A percentile compares a stretch with the other conserved stretches of the same genome.
These are phyloP conservation scores for Lichenostomus cassidix DNA, from an alignment of 2,113 vertebrate genomes.

Conservation along the genomic window DNA sequence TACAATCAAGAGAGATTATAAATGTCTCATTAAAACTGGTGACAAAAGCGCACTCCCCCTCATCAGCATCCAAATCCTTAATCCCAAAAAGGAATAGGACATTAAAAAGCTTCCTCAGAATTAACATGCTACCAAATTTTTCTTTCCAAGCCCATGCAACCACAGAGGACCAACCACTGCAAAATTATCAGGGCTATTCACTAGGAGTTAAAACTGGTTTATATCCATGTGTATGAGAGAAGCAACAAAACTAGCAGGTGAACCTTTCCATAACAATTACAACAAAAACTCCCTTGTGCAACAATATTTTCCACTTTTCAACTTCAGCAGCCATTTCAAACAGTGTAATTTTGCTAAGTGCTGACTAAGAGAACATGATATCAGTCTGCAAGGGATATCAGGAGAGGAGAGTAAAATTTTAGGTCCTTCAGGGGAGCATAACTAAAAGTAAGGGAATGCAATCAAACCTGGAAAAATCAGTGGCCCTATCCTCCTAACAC, in stretches of 20 bases:
- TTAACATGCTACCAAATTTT: not conserved
- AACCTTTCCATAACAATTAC: not conserved
- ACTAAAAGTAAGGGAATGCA: not conserved
- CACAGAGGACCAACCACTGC: not conserved
- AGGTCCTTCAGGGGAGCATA: not conserved
- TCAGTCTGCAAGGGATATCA: not conserved
- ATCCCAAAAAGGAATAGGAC: not conserved
- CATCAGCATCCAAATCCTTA: conserved; percentile 6
- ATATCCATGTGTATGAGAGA: not conserved
- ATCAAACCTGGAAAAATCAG: not conserved
- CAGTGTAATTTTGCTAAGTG: not conserved
- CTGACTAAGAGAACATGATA: not conserved
- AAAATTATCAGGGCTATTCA: not conserved
- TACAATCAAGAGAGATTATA: conserved; percentile 35
- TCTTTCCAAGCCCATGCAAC: not conserved
- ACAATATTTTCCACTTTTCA: not conserved
- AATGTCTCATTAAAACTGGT: conserved; percentile 12
- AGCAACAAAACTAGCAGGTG: not conserved
- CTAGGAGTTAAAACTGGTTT: not conserved
- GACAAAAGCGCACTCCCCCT: conserved; percentile 18
- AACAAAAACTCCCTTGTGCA: not conserved
- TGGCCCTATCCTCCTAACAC: not conserved
- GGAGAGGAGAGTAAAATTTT: not conserved
- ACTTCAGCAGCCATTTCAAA: not conserved
- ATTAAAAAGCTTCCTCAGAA: not conserved